These are phyloP conservation scores for Calephelis virginiensis DNA, from an alignment of 1,140 invertebrate genomes.

Conservation along the genomic window DNA sequence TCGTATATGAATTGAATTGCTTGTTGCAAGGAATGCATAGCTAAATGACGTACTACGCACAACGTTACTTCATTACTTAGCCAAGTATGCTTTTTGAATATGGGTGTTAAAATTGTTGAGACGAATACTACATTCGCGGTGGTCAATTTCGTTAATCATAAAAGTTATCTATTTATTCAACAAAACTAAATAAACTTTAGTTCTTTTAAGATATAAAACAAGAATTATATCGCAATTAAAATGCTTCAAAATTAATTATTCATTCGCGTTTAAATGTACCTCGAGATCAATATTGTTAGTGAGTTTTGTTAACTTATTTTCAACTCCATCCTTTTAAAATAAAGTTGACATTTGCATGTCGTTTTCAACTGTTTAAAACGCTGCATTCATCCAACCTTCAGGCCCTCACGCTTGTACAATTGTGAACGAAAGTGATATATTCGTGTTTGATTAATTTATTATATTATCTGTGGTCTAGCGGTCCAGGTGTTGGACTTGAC, in stretches of 20 bases:
- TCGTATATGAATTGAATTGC: too few relatives aligned
- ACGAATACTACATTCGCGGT: too few relatives aligned
- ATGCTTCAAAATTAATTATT: constrained; percentile 24
- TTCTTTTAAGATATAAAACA: neutral
- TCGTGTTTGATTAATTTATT: constrained; percentile 22
- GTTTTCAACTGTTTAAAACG: constrained; percentile 31
- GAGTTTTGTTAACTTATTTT: constrained; percentile 13
- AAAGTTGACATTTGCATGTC: constrained; percentile 21
- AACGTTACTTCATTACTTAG: too few relatives aligned
- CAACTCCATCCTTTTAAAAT: constrained; percentile 2
- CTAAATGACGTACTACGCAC: too few relatives aligned
- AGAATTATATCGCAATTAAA: constrained; percentile 19
- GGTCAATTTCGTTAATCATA: too few relatives aligned
- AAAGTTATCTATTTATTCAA: too few relatives aligned
- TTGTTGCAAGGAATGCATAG: too few relatives aligned
- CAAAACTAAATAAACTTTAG: neutral
- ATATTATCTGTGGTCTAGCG: too few relatives aligned
- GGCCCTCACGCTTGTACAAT: constrained; percentile 53
- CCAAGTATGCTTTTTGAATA: too few relatives aligned
- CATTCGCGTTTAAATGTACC: constrained; percentile 29
- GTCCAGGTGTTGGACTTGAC: too few relatives aligned
- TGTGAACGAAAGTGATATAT: constrained; percentile 26
- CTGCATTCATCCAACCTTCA: constrained; percentile 61
- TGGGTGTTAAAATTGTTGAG: too few relatives aligned
- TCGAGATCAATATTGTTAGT: constrained; percentile 25